Conservation (phyloP, 2,797 vertebrate species). For the Phrynocephalus guinanensis region DNA sequence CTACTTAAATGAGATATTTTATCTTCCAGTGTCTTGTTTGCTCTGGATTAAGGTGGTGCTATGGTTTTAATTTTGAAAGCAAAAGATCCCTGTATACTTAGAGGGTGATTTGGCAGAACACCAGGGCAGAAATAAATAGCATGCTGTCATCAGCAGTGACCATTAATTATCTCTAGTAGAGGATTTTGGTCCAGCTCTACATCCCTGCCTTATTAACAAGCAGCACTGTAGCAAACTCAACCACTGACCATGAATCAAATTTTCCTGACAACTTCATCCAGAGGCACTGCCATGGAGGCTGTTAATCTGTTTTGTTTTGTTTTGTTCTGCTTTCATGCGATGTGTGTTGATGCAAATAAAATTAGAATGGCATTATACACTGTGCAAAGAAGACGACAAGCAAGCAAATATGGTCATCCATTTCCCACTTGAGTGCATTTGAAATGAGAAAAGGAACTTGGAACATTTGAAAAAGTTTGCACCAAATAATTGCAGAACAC, state of each 20-base stretch:
- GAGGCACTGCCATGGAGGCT: rapidly evolving
- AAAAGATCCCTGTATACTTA: not conserved
- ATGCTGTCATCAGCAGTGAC: conserved; percentile 8
- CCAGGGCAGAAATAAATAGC: not conserved
- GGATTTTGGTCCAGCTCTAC: not conserved
- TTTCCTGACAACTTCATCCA: not conserved
- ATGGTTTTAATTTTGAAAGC: not conserved
- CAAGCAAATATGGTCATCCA: not conserved
- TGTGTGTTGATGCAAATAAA: not conserved
- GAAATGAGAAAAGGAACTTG: not conserved
- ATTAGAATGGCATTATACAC: not conserved
- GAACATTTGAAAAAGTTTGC: rapidly evolving
- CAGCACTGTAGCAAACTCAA: not conserved
- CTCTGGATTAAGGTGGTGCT: not conserved
- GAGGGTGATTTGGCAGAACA: conserved; percentile 34
- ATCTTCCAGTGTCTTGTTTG: not conserved
- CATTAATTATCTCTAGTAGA: not conserved
- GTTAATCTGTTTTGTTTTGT: rapidly evolving
- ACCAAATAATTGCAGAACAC: rapidly evolving
- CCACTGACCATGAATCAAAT: not conserved
- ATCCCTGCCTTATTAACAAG: not conserved
- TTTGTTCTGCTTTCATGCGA: not conserved
- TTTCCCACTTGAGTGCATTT: rapidly evolving
- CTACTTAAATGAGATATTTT: too few species aligned
- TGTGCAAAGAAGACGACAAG: not conserved